Percentiles rank a stretch among this genome's conserved stretches.
Conservation (phyloP, 2,888 invertebrate species). For the Agriotes lineatus region DNA sequence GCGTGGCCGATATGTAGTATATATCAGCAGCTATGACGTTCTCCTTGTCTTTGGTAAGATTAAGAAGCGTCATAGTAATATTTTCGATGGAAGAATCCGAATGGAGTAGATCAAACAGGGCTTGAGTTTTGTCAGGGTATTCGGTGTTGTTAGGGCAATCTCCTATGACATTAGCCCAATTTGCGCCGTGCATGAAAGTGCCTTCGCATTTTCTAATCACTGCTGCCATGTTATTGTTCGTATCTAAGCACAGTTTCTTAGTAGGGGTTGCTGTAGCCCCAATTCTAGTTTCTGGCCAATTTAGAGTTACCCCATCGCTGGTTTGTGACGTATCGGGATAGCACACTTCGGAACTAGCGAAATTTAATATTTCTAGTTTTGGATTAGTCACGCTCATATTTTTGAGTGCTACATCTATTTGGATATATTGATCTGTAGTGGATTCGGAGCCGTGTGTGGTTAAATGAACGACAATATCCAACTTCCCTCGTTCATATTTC, state of each 20-base stretch:
- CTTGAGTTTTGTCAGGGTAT: constrained; percentile 28
- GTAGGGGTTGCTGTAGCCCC: constrained; percentile 68
- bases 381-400: neutral
- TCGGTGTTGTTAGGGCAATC: constrained; percentile 17
- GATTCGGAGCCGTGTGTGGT: constrained; percentile 7
- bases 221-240: constrained; percentile 67
- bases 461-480: constrained; percentile 17
- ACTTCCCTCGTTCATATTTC: neutral
- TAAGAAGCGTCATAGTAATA: constrained; percentile 13
- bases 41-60: constrained; percentile 11
- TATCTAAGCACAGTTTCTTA: constrained; percentile 69
- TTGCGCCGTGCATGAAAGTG: constrained; percentile 69
- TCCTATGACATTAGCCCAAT: constrained; percentile 66
- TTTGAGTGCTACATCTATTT: neutral
- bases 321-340: neutral
- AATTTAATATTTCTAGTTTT: neutral
- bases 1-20: constrained; percentile 48
- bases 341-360: constrained; percentile 10
- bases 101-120: constrained; percentile 30
- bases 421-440: neutral
- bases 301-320: constrained; percentile 18
- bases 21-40: constrained; percentile 34
- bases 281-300: constrained; percentile 66
- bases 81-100: constrained; percentile 2
- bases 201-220: constrained; percentile 70